Percentiles rank a stretch among this genome's conserved stretches.
Conservation (phyloP, 1,140 invertebrate genomes). For the Phymastichus coffea region DNA sequence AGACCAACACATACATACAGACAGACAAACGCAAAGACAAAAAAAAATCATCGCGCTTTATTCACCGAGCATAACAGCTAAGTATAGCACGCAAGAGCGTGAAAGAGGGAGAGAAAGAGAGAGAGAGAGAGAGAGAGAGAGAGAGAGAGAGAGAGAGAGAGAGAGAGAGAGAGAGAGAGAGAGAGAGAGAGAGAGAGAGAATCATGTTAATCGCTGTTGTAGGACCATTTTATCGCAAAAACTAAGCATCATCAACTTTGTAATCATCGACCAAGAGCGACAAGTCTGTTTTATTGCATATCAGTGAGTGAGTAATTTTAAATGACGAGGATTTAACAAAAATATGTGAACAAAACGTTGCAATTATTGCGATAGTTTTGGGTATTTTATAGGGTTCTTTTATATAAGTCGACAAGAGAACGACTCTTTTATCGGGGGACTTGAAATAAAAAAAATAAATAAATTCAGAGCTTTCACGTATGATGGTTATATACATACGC, state of each 20-base stretch:
- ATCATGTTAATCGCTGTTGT: conserved; percentile 5
- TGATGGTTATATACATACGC: not conserved
- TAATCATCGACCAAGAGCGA: conserved; percentile 49
- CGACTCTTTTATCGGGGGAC: conserved; percentile 7
- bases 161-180: too few species aligned
- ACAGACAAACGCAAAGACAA: conserved; percentile 10
- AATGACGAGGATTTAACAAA: conserved; percentile 1
- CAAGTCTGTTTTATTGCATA: conserved; percentile 54
- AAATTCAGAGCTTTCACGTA: not conserved
- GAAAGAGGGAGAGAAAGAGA: too few species aligned
- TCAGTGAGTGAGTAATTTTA: conserved; percentile 37
- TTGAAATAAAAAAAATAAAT: not conserved
- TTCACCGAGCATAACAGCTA: conserved; percentile 10
- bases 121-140: too few species aligned
- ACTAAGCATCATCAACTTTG: conserved; percentile 28
- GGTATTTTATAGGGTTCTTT: conserved; percentile 52
- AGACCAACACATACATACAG: conserved; percentile 26
- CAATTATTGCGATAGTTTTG: conserved; percentile 42
- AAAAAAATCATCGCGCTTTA: conserved; percentile 14
- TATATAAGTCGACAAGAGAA: conserved; percentile 5
- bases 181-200: conserved; percentile 4
- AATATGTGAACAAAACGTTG: conserved; percentile 30
- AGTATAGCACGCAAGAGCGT: too few species aligned
- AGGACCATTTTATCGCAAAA: conserved; percentile 22
- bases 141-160: too few species aligned